A percentile compares a stretch with the other conserved stretches of the same genome.
Conservation (phyloP, 2,797 vertebrate species). For the Myotis pilosus region DNA sequence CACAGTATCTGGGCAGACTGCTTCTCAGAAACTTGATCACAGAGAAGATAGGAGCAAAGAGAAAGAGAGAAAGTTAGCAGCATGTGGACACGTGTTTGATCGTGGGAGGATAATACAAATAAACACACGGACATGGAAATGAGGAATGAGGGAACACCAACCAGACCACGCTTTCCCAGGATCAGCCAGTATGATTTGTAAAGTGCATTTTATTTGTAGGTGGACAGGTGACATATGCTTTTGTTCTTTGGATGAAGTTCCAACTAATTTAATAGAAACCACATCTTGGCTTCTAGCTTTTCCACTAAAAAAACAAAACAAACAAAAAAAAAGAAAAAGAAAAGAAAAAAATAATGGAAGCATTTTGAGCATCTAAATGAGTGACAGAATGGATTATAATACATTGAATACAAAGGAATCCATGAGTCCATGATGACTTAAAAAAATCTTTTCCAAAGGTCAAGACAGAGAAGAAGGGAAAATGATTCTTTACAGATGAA, state of each 20-base stretch:
- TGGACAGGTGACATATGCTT: neutral
- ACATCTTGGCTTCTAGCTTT: neutral
- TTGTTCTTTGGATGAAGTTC: neutral
- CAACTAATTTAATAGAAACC: conserved; percentile 34
- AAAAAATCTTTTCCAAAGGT: neutral
- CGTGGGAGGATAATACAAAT: neutral
- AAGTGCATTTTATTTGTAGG: conserved; percentile 14
- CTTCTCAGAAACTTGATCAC: conserved; percentile 67
- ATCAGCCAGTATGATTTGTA: neutral
- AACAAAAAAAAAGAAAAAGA: too few species aligned
- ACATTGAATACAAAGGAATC: neutral
- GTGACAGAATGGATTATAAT: neutral
- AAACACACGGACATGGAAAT: neutral
- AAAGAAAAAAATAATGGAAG: too few species aligned
- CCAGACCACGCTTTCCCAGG: neutral
- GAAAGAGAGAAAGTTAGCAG: neutral
- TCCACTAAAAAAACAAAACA: neutral
- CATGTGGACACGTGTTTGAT: neutral
- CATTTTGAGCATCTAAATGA: neutral
- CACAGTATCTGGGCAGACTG: neutral
- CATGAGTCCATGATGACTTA: neutral
- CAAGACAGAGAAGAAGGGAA: neutral
- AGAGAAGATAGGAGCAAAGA: conserved; percentile 30
- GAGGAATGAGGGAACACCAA: neutral
- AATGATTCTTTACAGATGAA: conserved; percentile 1